phyloP scores from a whole-genome alignment of 2,797 vertebrate species.

The Macroramphosus scolopax region DNA sequence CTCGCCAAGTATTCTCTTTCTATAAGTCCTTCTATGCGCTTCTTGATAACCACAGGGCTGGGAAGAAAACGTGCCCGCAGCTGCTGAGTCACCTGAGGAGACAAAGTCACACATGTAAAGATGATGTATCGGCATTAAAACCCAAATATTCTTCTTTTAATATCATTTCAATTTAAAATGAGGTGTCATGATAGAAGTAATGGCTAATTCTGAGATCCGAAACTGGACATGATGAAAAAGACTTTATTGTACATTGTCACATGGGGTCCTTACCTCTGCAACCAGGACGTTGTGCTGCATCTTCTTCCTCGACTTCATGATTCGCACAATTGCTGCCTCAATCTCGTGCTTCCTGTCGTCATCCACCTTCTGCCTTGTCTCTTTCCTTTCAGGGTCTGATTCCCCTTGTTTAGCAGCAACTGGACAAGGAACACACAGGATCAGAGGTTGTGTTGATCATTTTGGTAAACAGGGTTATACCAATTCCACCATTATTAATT shows the following conservation, averaged over 20 bases:
- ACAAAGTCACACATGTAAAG: constrained; percentile 20
- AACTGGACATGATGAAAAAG: background rate
- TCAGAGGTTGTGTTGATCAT: no score
- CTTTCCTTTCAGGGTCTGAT: constrained; percentile 94
- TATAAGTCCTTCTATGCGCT: constrained; percentile 99
- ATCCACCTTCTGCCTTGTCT: constrained; percentile 97
- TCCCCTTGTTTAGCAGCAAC: constrained; percentile 99
- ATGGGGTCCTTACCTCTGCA: constrained; percentile 84
- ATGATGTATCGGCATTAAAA: background rate
- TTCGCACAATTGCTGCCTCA: constrained; percentile 97
- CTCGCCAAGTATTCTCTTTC: constrained; percentile 99
- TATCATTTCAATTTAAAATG: background rate
- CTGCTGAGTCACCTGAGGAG: constrained; percentile 93
- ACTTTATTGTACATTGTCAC: background rate
- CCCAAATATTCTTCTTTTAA: background rate
- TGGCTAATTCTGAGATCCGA: no score
- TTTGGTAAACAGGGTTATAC: no score
- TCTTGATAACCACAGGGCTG: constrained; percentile 98
- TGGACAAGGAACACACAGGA: constrained; percentile 49
- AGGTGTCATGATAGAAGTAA: background rate
- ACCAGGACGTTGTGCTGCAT: constrained; percentile 99
- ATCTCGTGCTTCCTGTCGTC: constrained; percentile 98
- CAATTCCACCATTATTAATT: no score
- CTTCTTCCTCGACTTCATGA: constrained; percentile 99
- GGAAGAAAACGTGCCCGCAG: constrained; percentile 94